phyloP scores from a whole-genome alignment of 2,113 vertebrate species.

The Ctenomys sociabilis region DNA sequence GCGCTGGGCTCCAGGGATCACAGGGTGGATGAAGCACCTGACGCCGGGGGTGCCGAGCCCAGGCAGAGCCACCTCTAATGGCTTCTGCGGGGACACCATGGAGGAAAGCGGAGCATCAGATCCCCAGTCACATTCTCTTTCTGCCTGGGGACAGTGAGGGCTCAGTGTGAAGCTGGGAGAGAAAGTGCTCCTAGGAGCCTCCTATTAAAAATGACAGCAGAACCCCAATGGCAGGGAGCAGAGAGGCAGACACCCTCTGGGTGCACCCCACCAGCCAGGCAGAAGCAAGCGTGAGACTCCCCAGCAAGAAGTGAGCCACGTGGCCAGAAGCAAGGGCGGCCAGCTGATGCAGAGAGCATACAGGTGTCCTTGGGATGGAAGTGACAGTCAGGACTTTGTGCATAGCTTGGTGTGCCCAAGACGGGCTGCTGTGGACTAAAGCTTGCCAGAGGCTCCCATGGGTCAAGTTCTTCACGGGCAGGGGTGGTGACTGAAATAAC shows the following conservation, averaged over 20 bases:
- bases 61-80: not conserved
- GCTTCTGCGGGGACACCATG: no score
- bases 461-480: no score
- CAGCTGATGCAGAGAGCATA: rapidly evolving
- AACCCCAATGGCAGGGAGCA: not conserved
- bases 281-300: not conserved
- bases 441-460: not conserved
- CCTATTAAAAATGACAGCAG: not conserved
- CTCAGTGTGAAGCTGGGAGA: not conserved
- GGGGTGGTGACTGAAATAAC: not conserved
- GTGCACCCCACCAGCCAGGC: not conserved
- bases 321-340: not conserved
- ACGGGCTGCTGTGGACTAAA: not conserved
- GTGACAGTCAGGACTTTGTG: not conserved
- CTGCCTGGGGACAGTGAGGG: not conserved
- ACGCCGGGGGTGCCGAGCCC: not conserved
- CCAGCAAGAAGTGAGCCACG: not conserved
- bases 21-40: not conserved
- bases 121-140: not conserved
- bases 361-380: not conserved
- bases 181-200: not conserved
- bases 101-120: not conserved
- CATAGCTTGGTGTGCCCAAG: rapidly evolving
- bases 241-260: not conserved
- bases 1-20: not conserved